Conservation (phyloP, 2,888 invertebrate species). For the Lypha dubia region DNA sequence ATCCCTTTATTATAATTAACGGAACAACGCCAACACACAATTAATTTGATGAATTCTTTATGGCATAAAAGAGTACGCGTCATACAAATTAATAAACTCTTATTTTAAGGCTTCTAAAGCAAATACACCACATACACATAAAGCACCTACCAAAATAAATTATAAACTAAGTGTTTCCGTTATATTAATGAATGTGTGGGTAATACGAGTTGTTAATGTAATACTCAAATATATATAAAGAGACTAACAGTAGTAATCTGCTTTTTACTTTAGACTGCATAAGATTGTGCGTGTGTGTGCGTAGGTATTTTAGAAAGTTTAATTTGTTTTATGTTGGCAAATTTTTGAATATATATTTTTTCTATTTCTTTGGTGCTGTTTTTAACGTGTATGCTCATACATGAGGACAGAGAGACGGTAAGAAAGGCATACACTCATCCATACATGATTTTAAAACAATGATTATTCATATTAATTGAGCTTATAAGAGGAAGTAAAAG, state of each 20-base stretch:
- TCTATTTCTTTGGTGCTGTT: conserved; percentile 7
- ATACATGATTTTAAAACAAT: conserved; percentile 38
- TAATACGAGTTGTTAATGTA: background rate
- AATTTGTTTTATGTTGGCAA: background rate
- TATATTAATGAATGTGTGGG: background rate
- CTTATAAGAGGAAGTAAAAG: conserved; percentile 48
- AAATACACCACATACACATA: background rate
- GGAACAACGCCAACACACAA: conserved; percentile 26
- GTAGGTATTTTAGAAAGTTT: background rate
- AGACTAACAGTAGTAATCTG: background rate
- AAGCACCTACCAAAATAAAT: background rate
- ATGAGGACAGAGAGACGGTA: background rate
- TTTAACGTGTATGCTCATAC: background rate
- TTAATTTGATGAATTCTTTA: conserved; percentile 54
- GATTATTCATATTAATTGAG: conserved; percentile 59
- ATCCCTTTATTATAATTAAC: conserved; percentile 54
- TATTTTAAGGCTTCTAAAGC: background rate
- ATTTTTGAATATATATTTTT: background rate
- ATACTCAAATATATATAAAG: no score
- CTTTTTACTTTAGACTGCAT: background rate
- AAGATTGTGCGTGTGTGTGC: background rate
- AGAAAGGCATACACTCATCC: background rate
- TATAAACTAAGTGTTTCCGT: background rate
- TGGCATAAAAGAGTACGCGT: background rate
- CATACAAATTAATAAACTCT: background rate